A percentile compares a stretch with the other conserved stretches of the same genome.
phyloP scores from a whole-genome alignment of 2,113 vertebrate species.

The Erinaceus europaeus region DNA sequence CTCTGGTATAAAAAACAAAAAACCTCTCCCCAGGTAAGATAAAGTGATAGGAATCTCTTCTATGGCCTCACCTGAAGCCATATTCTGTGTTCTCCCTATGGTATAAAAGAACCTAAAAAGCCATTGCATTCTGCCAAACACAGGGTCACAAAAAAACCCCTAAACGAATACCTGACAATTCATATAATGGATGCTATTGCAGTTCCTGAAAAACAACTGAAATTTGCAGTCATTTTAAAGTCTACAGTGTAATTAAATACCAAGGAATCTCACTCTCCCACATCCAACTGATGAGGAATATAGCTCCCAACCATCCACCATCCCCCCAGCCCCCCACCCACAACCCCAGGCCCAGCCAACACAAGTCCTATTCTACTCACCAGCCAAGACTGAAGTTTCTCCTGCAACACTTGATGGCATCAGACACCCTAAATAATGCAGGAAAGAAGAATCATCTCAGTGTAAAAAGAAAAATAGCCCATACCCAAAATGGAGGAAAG shows the following conservation, averaged over 20 bases:
- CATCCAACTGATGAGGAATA: slow-evolving; percentile 46
- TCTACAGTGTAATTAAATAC: slow-evolving; percentile 43
- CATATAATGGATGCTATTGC: slow-evolving; percentile 69
- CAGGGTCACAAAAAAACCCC: slow-evolving; percentile 61
- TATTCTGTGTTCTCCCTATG: slow-evolving; percentile 64
- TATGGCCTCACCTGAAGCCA: slow-evolving; percentile 72
- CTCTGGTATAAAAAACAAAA: no score
- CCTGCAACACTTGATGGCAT: slow-evolving; percentile 80
- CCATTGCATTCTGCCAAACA: slow-evolving; percentile 68
- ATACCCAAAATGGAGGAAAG: slow-evolving; percentile 76
- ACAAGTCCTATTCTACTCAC: slow-evolving; percentile 77
- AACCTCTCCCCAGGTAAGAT: slow-evolving; percentile 58
- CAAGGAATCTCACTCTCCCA: slow-evolving; percentile 61
- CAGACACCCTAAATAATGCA: slow-evolving; percentile 79
- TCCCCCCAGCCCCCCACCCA: slow-evolving; percentile 39
- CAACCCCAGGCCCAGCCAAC: slow-evolving; percentile 67
- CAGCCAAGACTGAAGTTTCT: slow-evolving; percentile 80
- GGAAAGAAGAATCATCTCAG: slow-evolving; percentile 79
- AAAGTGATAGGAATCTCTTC: slow-evolving; percentile 66
- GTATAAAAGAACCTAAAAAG: slow-evolving; percentile 68
- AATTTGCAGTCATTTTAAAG: slow-evolving; percentile 62
- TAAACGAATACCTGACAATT: slow-evolving; percentile 73
- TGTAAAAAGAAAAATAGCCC: slow-evolving; percentile 78
- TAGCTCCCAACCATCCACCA: slow-evolving; percentile 66
- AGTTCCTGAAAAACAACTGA: slow-evolving; percentile 78